Evolutionary conservation across 2,888 invertebrate genomes (phyloP).

Genomic region (Caenorhabditis uteleia): DNA sequence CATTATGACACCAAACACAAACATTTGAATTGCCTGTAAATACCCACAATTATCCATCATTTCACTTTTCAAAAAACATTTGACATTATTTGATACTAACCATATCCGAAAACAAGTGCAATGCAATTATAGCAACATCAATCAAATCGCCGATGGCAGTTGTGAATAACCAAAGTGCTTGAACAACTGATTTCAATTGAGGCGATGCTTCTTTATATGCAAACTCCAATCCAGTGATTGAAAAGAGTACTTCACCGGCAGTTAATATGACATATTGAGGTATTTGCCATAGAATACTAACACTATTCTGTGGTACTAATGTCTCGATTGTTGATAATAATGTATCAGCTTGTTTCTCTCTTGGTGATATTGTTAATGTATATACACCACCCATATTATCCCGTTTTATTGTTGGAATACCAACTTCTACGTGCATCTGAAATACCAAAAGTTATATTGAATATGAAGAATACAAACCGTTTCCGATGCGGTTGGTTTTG

Average conservation of each 20-base stretch:
- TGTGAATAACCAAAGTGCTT: slow-evolving; percentile 88
- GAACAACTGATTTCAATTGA: slow-evolving; percentile 90
- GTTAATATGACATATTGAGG: slow-evolving; percentile 72
- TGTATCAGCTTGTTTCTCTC: slow-evolving; percentile 5
- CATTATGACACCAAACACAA: slow-evolving; percentile 74
- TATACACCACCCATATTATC: slow-evolving; percentile 39
- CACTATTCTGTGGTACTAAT: slow-evolving; percentile 41
- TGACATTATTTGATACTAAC: slow-evolving; percentile 12
- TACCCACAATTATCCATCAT: not conserved
- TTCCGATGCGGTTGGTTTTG: slow-evolving; percentile 5
- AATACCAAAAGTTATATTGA: not conserved
- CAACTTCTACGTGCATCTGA: slow-evolving; percentile 10
- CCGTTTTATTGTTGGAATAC: slow-evolving; percentile 3
- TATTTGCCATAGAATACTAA: slow-evolving; percentile 60
- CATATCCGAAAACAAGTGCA: slow-evolving; percentile 41
- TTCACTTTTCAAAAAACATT: not conserved
- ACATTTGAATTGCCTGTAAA: slow-evolving; percentile 48
- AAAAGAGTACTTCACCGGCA: slow-evolving; percentile 71
- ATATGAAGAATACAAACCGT: not conserved
- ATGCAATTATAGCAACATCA: slow-evolving; percentile 77
- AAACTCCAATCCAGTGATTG: slow-evolving; percentile 72
- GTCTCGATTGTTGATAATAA: slow-evolving; percentile 21
- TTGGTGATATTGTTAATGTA: slow-evolving; percentile 14
- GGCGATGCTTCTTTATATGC: slow-evolving; percentile 76
- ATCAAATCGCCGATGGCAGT: slow-evolving; percentile 90